Evolutionary conservation across 2,888 invertebrate species (phyloP), one percentile per base, ranked within the genome.

Genomic region (Tachina fera): DNA sequence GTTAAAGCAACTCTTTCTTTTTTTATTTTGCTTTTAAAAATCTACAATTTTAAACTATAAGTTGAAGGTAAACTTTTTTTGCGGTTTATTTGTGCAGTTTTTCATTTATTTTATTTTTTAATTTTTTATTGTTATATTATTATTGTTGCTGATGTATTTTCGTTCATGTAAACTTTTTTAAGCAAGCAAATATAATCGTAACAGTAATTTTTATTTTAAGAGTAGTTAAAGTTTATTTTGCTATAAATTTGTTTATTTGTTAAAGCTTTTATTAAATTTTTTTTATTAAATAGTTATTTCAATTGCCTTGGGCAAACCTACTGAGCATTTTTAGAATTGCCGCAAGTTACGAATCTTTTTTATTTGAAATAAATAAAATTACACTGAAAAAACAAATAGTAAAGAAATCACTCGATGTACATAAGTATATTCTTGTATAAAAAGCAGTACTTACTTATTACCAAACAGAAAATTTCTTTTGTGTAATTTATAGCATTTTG

Each of bases 11-110:
- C 41, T 60, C 11, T 56, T 19, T 53, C 9, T 56, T 11, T 11
- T 11, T 31, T 22, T 11, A n/a, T 58, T 58, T 41, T 39, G n/a
- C n/a, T 31, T 31, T 31, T 60, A 0, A 39, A 39, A 60, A 60
- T 39, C 9, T 60, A 3, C 60, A 60, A 41, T n/a, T 39, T 60
- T 41, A n/a, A 60, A 60, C n/a, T 39, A 14, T n/a, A 60, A 41
- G 41, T n/a, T 60, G 19, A 65, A 41, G 60, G 60, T 41, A 41
- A 60, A 60, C 39, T 60, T 60, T 31, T 31, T 31, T 60, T 60
- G 60, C 41, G 60, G 60, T 60, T 60, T 60, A 60, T 60, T 60
- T 60, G 14, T 60, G 39, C 9, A 60, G 39, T 16, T 53, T 9
- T 16, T 53, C 16, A 9, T 2, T 6, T 53, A 31, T 22, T 58